These are phyloP conservation scores for Muscina levida DNA, from an alignment of 2,888 invertebrate species.

Conservation along the genomic window DNA sequence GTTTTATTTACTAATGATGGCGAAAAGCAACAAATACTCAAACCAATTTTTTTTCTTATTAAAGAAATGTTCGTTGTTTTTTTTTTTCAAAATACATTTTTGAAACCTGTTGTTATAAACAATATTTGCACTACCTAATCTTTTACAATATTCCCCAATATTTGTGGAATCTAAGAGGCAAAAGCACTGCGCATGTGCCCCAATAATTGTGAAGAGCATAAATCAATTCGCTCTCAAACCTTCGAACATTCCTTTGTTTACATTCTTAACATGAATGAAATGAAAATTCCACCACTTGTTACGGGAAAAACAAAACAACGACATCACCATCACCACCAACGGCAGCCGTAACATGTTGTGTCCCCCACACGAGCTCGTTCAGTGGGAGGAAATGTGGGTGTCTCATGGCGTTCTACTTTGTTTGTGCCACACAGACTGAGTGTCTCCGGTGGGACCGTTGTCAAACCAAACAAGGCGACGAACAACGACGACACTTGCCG, in stretches of 20 bases:
- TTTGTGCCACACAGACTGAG: constrained; percentile 46
- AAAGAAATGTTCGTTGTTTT: too few species aligned
- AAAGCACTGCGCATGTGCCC: constrained; percentile 60
- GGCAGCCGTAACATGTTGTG: constrained; percentile 22
- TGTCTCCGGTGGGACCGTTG: constrained; percentile 57
- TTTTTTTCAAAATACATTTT: too few species aligned
- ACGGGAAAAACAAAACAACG: constrained; percentile 32
- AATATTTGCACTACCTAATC: constrained; percentile 26
- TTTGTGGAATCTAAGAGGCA: constrained; percentile 50
- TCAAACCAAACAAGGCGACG: constrained; percentile 44
- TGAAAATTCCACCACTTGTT: constrained; percentile 64
- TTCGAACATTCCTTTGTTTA: constrained; percentile 52
- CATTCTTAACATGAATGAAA: constrained; percentile 63
- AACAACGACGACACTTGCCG: constrained; percentile 40
- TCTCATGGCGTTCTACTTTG: not conserved
- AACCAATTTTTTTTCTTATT: too few species aligned
- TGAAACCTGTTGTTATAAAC: constrained; percentile 12
- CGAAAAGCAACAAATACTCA: too few species aligned
- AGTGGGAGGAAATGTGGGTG: constrained; percentile 38
- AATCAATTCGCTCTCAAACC: not conserved
- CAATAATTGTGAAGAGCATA: not conserved
- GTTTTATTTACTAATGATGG: too few species aligned
- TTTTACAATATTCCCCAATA: constrained; percentile 49
- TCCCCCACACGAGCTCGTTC: not conserved
- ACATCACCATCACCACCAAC: constrained; percentile 5